These are phyloP conservation scores for Rhinatrema bivittatum DNA, from an alignment of 2,797 vertebrate species.

Conservation along the genomic window DNA sequence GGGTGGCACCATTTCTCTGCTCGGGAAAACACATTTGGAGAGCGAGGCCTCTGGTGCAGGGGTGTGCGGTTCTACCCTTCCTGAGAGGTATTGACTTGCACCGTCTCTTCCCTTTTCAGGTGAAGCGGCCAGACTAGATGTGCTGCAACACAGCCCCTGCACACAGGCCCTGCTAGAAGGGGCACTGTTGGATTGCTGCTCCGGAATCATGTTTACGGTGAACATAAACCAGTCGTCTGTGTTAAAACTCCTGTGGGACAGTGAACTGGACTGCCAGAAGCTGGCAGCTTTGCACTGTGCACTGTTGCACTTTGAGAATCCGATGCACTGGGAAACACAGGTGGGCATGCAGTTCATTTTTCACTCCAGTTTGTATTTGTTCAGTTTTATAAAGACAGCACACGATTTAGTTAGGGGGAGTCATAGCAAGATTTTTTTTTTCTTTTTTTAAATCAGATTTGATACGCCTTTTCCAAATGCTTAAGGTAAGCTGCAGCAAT, in stretches of 20 bases:
- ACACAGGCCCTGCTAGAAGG: constrained; percentile 45
- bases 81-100: too few relatives aligned
- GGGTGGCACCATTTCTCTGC: too few relatives aligned
- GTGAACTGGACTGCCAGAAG: constrained; percentile 58
- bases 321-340: constrained; percentile 39
- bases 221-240: constrained; percentile 57
- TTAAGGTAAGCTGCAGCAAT: too few relatives aligned
- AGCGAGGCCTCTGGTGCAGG: too few relatives aligned
- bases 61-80: too few relatives aligned
- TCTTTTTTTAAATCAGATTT: too few relatives aligned
- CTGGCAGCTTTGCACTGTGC: constrained; percentile 80
- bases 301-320: constrained; percentile 58
- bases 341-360: too few relatives aligned
- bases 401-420: too few relatives aligned
- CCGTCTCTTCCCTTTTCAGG: constrained; percentile 57
- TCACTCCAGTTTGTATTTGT: neutral
- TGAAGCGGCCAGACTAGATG: constrained; percentile 50
- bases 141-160: constrained; percentile 33
- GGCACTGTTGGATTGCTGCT: constrained; percentile 56
- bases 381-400: too few relatives aligned
- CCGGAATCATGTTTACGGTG: constrained; percentile 56
- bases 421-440: too few relatives aligned
- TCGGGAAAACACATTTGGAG: too few relatives aligned
- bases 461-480: too few relatives aligned
- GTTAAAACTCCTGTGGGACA: constrained; percentile 57